phyloP scores from a whole-genome alignment of 2,888 invertebrate genomes.

The Mystacides longicornis region DNA sequence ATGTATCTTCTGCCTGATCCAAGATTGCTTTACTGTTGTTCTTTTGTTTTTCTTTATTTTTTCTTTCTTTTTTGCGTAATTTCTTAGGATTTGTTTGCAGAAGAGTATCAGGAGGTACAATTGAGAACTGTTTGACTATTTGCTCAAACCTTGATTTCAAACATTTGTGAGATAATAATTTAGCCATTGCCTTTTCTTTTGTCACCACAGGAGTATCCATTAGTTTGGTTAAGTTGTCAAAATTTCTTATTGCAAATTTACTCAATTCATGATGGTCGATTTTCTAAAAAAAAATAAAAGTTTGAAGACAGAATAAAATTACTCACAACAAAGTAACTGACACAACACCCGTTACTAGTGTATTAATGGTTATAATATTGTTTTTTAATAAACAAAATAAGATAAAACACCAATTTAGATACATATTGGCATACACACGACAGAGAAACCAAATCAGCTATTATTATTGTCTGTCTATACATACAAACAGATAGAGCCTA shows the following conservation, averaged over 20 bases:
- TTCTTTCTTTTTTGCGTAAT: constrained; percentile 19
- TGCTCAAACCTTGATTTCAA: constrained; percentile 13
- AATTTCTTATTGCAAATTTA: constrained; percentile 20
- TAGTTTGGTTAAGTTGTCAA: constrained; percentile 15
- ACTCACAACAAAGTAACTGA: too few species aligned
- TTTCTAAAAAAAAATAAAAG: constrained; percentile 19
- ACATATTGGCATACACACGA: too few species aligned
- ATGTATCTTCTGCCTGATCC: constrained; percentile 5
- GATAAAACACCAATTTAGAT: too few species aligned
- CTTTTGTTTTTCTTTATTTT: constrained; percentile 12
- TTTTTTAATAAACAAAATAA: too few species aligned
- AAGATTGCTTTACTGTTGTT: constrained; percentile 4
- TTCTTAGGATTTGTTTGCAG: constrained; percentile 19
- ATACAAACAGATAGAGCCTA: too few species aligned
- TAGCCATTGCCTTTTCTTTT: constrained; percentile 22
- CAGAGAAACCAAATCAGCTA: too few species aligned
- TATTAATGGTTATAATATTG: too few species aligned
- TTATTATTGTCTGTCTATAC: too few species aligned
- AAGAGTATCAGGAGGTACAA: constrained; percentile 17
- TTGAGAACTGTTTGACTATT: constrained; percentile 17
- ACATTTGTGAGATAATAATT: constrained; percentile 18
- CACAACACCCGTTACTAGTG: too few species aligned
- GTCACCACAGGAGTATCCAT: constrained; percentile 22
- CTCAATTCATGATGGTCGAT: constrained; percentile 17
- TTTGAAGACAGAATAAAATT: too few species aligned